phyloP scores from a whole-genome alignment of 1,140 invertebrate genomes.

The Lordiphosa stackelbergi region DNA sequence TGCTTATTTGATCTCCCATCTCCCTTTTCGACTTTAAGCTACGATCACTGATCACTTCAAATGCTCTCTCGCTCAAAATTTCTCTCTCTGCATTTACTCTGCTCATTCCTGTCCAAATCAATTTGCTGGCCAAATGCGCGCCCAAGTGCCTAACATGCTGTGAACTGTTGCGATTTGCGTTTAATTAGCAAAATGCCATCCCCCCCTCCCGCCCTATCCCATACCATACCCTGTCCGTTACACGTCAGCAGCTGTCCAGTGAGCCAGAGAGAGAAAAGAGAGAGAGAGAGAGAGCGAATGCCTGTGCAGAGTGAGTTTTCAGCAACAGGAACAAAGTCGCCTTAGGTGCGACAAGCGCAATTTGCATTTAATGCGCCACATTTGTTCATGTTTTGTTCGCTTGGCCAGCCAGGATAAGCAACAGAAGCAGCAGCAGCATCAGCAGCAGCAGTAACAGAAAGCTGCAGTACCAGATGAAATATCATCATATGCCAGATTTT shows the following conservation, averaged over 20 bases:
- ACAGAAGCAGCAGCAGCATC: not conserved
- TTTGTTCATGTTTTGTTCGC: conserved; percentile 42
- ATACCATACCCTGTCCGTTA: not conserved
- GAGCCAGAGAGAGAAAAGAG: conserved; percentile 9
- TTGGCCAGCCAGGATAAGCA: conserved; percentile 8
- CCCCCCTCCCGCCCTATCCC: conserved; percentile 4
- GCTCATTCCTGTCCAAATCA: conserved; percentile 41
- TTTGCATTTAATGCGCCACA: conserved; percentile 62
- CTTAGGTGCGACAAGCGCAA: conserved; percentile 46
- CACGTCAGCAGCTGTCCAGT: conserved; percentile 1
- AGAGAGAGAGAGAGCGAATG: not conserved
- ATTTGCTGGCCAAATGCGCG: conserved; percentile 36
- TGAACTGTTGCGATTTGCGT: conserved; percentile 53
- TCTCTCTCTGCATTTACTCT: not conserved
- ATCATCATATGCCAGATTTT: no score
- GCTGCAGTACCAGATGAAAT: no score
- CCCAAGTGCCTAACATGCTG: conserved; percentile 40
- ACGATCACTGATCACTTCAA: not conserved
- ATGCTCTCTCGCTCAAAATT: not conserved
- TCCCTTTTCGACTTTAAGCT: no score
- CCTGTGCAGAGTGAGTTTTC: not conserved
- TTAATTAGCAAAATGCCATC: conserved; percentile 56
- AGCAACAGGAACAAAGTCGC: conserved; percentile 15
- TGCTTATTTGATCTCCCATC: no score
- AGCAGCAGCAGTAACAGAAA: not conserved